Percentiles rank a stretch among this genome's conserved stretches.
phyloP scores from a whole-genome alignment of 2,113 vertebrate genomes.

The Aptenodytes forsteri region DNA sequence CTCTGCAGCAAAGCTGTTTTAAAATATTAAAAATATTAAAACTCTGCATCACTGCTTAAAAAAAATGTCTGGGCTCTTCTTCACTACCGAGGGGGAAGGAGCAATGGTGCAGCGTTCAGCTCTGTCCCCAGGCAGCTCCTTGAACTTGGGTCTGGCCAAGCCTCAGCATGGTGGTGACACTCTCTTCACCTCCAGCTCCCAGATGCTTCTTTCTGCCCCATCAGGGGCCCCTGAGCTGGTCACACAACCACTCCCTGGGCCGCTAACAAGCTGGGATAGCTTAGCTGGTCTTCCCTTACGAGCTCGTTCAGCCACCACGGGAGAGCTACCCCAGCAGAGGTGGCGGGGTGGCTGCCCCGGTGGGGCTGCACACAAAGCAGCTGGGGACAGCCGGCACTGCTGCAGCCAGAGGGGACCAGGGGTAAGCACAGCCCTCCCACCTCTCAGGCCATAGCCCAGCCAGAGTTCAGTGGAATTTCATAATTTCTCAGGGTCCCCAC shows the following conservation, averaged over 20 bases:
- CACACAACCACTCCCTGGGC: not conserved
- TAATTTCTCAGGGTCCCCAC: not conserved
- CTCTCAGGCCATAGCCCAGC: not conserved
- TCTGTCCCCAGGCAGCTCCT: not conserved
- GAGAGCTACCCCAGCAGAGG: not conserved
- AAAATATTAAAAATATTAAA: not conserved
- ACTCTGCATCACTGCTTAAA: not conserved
- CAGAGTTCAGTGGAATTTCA: not conserved
- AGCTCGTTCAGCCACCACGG: accelerated
- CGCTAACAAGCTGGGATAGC: not conserved
- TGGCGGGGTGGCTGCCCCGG: accelerated
- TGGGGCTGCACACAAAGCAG: no score
- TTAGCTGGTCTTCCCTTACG: no score
- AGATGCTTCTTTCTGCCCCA: not conserved
- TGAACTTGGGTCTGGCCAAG: not conserved
- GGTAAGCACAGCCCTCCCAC: not conserved
- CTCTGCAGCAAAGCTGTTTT: not conserved
- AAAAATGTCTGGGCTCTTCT: not conserved
- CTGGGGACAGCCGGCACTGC: not conserved
- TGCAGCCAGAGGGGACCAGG: accelerated
- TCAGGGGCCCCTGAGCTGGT: not conserved
- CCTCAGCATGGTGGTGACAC: not conserved
- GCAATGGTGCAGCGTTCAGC: accelerated
- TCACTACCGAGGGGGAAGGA: not conserved
- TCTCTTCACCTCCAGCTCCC: not conserved